Conservation (phyloP, 2,113 vertebrate genomes). For the Centropus unirufus region DNA sequence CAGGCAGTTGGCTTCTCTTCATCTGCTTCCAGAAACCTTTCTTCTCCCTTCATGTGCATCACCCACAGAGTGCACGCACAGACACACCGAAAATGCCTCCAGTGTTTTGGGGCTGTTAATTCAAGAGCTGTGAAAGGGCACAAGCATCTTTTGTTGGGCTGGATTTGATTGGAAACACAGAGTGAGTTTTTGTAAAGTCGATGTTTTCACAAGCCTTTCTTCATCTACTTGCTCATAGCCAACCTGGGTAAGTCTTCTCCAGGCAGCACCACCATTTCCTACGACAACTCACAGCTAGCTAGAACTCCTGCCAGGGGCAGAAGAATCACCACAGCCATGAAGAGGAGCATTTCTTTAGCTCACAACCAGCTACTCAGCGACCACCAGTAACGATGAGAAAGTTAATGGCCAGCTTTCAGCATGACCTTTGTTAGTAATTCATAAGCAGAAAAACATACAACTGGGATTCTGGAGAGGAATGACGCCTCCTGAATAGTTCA, state of each 20-base stretch:
- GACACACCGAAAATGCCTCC: neutral
- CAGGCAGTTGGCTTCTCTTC: neutral
- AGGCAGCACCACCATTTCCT: neutral
- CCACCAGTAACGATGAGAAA: neutral
- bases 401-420: neutral
- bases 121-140: neutral
- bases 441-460: neutral
- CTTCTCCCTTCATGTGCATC: neutral
- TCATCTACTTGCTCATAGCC: neutral
- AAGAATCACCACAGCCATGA: neutral
- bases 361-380: neutral
- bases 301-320: neutral
- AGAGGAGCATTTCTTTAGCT: neutral
- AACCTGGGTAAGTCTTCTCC: neutral
- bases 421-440: neutral
- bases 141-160: fast-evolving
- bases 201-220: neutral
- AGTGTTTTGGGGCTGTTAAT: neutral
- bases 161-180: neutral
- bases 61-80: neutral
- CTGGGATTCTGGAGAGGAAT: neutral
- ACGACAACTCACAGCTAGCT: neutral
- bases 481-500: neutral
- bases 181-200: neutral
- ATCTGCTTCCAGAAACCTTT: neutral